These are phyloP conservation scores for Trichogramma dendrolimi DNA, from an alignment of 2,888 invertebrate genomes.

Conservation along the genomic window DNA sequence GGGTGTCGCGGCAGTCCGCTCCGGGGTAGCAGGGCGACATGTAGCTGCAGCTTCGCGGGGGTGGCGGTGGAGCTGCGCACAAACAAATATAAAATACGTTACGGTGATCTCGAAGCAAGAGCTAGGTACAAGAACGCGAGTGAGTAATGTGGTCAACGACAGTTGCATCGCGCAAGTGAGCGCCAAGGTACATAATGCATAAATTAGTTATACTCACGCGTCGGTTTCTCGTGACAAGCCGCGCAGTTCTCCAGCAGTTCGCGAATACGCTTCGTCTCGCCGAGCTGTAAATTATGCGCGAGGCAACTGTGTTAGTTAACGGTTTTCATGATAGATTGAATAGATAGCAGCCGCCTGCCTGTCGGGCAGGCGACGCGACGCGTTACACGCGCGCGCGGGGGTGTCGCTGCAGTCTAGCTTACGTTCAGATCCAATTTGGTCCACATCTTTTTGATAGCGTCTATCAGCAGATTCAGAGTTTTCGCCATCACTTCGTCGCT, in stretches of 20 bases:
- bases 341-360: no score
- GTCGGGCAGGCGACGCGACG: no score
- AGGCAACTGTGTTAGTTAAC: no score
- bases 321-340: no score
- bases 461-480: constrained; percentile 64
- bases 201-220: constrained; percentile 42
- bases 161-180: not conserved
- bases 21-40: constrained; percentile 55
- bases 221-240: constrained; percentile 55
- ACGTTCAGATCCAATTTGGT: constrained; percentile 62
- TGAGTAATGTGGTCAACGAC: not conserved
- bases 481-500: constrained; percentile 60
- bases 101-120: no score
- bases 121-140: no score
- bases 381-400: no score
- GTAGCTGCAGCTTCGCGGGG: constrained; percentile 38
- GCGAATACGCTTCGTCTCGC: constrained; percentile 67
- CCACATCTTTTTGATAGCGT: constrained; percentile 65
- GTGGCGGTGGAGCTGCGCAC: constrained; percentile 34
- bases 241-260: constrained; percentile 75
- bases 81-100: no score
- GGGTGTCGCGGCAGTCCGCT: constrained; percentile 65
- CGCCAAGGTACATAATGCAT: constrained; percentile 6
- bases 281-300: constrained; percentile 46
- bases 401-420: constrained; percentile 30